Conservation (phyloP, 2,113 vertebrate genomes). For the Dasyurus viverrinus region DNA sequence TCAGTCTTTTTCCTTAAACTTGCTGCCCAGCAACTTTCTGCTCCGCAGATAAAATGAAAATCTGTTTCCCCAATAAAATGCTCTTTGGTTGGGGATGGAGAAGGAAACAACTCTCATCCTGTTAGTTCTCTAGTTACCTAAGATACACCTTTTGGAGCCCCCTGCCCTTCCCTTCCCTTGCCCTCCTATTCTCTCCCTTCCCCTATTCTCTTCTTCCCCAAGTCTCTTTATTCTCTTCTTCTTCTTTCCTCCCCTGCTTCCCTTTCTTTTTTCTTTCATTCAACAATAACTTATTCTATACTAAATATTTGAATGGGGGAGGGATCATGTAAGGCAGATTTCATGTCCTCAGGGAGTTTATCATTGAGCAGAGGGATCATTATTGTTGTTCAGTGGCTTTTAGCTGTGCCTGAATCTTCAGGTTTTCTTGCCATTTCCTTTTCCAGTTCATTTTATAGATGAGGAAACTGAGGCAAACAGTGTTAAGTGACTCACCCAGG, state of each 20-base stretch:
- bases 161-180: not conserved
- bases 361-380: not conserved
- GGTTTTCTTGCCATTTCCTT: not conserved
- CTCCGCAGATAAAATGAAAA: slow-evolving; percentile 48
- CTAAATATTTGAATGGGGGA: not conserved
- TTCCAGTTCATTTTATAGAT: not conserved
- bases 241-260: not conserved
- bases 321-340: not conserved
- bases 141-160: not conserved
- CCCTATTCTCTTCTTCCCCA: not conserved
- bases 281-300: not conserved
- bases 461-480: slow-evolving; percentile 10
- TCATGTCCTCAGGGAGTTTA: not conserved
- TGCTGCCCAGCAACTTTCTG: slow-evolving; percentile 34
- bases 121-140: not conserved
- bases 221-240: not conserved
- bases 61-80: not conserved
- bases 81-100: not conserved
- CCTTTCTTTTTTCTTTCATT: not conserved
- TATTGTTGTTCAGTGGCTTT: not conserved
- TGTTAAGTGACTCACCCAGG: slow-evolving; percentile 2
- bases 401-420: not conserved
- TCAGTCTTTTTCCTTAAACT: not conserved
- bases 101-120: not conserved
- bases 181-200: not conserved